Conservation (phyloP, 2,113 vertebrate species). For the Muntiacus muntjak region DNA sequence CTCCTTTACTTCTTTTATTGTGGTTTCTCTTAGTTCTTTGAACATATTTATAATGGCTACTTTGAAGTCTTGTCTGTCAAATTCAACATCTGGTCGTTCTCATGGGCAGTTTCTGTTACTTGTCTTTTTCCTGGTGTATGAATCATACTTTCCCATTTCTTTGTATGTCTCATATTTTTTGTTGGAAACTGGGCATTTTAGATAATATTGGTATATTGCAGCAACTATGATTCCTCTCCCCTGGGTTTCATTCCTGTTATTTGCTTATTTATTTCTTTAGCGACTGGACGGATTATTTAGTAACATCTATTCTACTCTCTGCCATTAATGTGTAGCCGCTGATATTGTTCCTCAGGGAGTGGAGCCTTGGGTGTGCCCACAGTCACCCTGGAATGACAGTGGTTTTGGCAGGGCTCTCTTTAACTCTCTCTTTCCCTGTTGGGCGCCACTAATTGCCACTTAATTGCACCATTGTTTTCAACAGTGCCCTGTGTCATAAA, state of each 20-base stretch:
- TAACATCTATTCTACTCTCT: background rate
- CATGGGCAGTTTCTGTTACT: background rate
- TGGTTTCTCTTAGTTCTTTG: background rate
- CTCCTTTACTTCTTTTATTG: background rate
- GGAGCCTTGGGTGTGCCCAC: background rate
- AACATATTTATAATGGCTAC: background rate
- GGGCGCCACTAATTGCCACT: background rate
- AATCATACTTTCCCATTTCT: background rate
- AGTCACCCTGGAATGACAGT: background rate
- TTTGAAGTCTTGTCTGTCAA: background rate
- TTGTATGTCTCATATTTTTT: background rate
- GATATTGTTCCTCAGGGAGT: background rate
- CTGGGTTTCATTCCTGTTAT: background rate
- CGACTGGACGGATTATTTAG: background rate
- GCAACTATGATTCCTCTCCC: background rate
- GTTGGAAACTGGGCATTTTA: background rate
- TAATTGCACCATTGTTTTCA: background rate
- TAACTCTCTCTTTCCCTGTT: background rate
- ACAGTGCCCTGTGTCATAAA: background rate
- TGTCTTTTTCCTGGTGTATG: background rate
- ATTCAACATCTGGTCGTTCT: background rate
- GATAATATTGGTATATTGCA: background rate
- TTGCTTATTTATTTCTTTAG: background rate
- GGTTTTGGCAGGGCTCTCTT: background rate
- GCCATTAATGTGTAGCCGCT: background rate